Base-by-base conservation (phyloP, 1,140 invertebrate genomes). In the Carposina sasakii region DNA sequence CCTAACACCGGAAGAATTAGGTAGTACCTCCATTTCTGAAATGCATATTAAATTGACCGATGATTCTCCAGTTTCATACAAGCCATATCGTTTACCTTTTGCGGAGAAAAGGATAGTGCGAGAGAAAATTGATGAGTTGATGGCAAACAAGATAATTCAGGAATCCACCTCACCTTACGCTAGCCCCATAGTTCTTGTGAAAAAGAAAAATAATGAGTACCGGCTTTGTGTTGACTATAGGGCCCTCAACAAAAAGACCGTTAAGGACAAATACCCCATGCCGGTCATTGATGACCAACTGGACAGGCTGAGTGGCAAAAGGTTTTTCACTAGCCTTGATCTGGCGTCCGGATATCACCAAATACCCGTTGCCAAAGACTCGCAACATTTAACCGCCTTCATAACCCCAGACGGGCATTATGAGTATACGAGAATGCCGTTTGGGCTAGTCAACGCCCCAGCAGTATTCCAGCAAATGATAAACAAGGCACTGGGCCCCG, bases 231-330 rank as follows among this genome's bases (percentile, higher is more conserved):
- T 63, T 2, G 63, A 66, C 31, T 69, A 63, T 44, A 28, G 65
- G 9, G 43, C 55, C 2, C 34, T 63, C 0, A 88, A 88, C 57
- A 20, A 31, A 5, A 51, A 41, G 13, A 60, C 57, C 19, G 40
- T 54, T 23, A 55, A 48, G 26, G 52, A 57, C 42, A 9, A 28
- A 3, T 57, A 54, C 26, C 54, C 43, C 10, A 63, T 39, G 36
- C 36, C 36, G 13, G 17, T 39, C 10, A 39, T 39, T 21, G 36
- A 22, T 21, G 36, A 39, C 30, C 57, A 60, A 31, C 12, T 45
- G n/a, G 45, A 45, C 31, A 31, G 24, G 2, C 54, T 60, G 15
- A n/a, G 20, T 10, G 67, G 61, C 5, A 52, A 49, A 21, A 56
- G 19, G 10, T 55, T 40, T 31, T 67, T 64, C 41, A 56, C 53